phyloP scores from a whole-genome alignment of 2,888 invertebrate species.

The Charanyca ferruginea region DNA sequence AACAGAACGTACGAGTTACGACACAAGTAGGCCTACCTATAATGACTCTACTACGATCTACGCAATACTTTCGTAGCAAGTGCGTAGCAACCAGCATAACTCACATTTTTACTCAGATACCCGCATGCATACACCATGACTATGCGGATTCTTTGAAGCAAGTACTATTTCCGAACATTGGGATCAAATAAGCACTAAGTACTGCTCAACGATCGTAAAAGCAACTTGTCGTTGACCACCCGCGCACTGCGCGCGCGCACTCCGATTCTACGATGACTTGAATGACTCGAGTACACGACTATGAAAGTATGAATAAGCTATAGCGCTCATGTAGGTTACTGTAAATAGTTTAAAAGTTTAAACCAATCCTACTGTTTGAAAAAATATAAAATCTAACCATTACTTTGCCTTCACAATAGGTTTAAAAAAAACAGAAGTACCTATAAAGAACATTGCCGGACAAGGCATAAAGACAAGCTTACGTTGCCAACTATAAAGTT shows the following conservation, averaged over 20 bases:
- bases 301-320: conserved; percentile 47
- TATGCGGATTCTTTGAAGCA: conserved; percentile 55
- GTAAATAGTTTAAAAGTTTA: neutral
- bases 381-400: too few species aligned
- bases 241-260: conserved; percentile 66
- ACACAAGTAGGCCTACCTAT: too few species aligned
- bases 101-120: conserved; percentile 14
- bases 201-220: conserved; percentile 62
- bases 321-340: conserved; percentile 11
- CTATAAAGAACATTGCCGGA: too few species aligned
- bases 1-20: neutral
- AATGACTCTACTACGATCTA: neutral
- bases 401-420: too few species aligned
- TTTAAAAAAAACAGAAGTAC: too few species aligned
- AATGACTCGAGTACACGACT: conserved; percentile 74
- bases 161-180: conserved; percentile 60
- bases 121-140: conserved; percentile 4
- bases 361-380: too few species aligned
- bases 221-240: conserved; percentile 76
- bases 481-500: too few species aligned
- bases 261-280: conserved; percentile 57
- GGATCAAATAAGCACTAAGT: conserved; percentile 62
- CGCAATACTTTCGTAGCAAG: conserved; percentile 20
- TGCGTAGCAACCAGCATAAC: conserved; percentile 20
- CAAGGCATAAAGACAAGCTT: too few species aligned